Evolutionary conservation across 2,888 invertebrate species (phyloP).

Genomic region (Macrosiphum euphorbiae): DNA sequence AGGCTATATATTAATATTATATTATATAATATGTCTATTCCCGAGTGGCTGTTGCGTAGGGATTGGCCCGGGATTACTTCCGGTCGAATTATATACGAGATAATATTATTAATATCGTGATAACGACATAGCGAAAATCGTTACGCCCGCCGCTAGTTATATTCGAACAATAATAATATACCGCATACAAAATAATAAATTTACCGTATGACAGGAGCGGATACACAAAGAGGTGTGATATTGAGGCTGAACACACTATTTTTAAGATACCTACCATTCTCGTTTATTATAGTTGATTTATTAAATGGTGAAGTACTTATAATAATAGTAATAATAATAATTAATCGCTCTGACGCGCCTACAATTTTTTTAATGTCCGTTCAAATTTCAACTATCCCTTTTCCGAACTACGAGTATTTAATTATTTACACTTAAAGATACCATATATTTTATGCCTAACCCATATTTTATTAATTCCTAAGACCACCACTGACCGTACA

Average conservation of each 20-base stretch:
- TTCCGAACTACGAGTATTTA: not conserved
- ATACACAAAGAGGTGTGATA: not conserved
- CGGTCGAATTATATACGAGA: not conserved
- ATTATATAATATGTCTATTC: not conserved
- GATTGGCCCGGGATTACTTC: not conserved
- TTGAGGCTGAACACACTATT: not conserved
- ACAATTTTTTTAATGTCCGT: not conserved
- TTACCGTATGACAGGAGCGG: not conserved
- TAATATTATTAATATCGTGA: constrained; percentile 13
- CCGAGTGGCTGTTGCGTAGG: not conserved
- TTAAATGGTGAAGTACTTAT: not conserved
- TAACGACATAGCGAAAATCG: not conserved
- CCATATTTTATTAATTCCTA: not conserved
- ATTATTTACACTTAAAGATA: not conserved
- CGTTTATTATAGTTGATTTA: not conserved
- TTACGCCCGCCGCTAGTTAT: not conserved
- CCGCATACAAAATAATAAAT: not conserved
- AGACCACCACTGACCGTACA: not conserved
- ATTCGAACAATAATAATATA: not conserved
- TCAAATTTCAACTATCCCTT: not conserved
- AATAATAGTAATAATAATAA: not conserved
- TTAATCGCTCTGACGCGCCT: not conserved
- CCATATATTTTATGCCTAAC: not conserved
- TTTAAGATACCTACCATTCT: not conserved
- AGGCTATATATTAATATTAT: not conserved